Conservation (phyloP, 2,888 invertebrate genomes). For the Tetranychus truncatus region DNA sequence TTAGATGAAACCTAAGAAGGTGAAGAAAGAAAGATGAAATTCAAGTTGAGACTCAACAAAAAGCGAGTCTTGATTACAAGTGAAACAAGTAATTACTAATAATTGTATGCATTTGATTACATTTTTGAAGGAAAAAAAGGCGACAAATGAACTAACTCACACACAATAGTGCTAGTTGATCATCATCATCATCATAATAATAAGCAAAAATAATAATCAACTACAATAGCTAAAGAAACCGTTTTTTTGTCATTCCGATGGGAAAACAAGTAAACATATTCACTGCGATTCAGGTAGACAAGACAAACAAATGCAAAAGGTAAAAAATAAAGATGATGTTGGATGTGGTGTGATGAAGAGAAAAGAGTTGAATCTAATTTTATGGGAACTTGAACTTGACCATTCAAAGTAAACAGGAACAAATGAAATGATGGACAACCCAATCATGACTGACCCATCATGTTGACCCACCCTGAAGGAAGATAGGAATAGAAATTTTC, state of each 20-base stretch:
- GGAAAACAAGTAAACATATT: neutral
- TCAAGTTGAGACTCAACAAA: neutral
- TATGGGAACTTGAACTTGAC: neutral
- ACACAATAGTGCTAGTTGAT: neutral
- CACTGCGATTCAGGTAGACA: neutral
- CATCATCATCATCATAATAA: neutral
- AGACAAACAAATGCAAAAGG: neutral
- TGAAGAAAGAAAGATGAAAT: neutral
- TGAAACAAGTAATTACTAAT: neutral
- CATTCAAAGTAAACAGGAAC: neutral
- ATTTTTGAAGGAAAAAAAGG: neutral
- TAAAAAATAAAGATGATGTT: neutral
- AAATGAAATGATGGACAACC: too few relatives aligned
- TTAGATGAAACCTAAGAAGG: neutral
- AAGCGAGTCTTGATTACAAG: neutral
- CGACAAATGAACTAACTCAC: neutral
- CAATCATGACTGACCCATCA: too few relatives aligned
- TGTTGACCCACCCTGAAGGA: too few relatives aligned
- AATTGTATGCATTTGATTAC: neutral
- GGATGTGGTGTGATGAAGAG: neutral
- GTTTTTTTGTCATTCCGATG: conserved; percentile 1
- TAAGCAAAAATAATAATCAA: neutral
- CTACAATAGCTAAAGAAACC: neutral
- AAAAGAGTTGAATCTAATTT: neutral
- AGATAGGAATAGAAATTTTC: too few relatives aligned